Percentiles rank a stretch among this genome's conserved stretches.
phyloP scores from a whole-genome alignment of 2,888 invertebrate genomes.

The Brenthis daphne region DNA sequence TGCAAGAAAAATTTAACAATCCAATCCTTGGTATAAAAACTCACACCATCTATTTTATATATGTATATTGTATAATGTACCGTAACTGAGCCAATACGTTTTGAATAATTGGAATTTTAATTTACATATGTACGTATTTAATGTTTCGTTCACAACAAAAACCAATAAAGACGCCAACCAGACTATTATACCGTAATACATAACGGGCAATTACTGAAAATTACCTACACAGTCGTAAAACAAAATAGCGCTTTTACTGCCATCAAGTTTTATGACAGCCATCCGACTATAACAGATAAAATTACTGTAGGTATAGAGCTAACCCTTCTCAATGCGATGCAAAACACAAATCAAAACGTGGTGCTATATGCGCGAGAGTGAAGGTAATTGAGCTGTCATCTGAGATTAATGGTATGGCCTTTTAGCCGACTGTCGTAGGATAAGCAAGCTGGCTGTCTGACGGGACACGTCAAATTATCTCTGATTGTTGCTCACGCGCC shows the following conservation, averaged over 20 bases:
- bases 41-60: too few species aligned
- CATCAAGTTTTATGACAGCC: slow-evolving; percentile 36
- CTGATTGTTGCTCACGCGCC: slow-evolving; percentile 44
- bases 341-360: slow-evolving; percentile 53
- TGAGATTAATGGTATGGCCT: slow-evolving; percentile 66
- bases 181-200: slow-evolving; percentile 9
- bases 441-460: slow-evolving; percentile 43
- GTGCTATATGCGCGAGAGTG: slow-evolving; percentile 47
- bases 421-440: slow-evolving; percentile 49
- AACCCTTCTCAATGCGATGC: slow-evolving; percentile 39
- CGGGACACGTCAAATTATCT: slow-evolving; percentile 58
- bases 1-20: too few species aligned
- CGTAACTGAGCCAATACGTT: too few species aligned
- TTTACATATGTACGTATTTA: too few species aligned
- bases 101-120: too few species aligned
- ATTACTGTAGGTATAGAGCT: slow-evolving; percentile 7
- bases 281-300: slow-evolving; percentile 27
- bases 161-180: background rate
- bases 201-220: slow-evolving; percentile 9
- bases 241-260: slow-evolving; percentile 23
- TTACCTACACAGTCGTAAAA: slow-evolving; percentile 22
- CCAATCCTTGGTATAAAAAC: too few species aligned
- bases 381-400: slow-evolving; percentile 74
- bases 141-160: background rate
- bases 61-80: too few species aligned